A percentile compares a stretch with the other conserved stretches of the same genome.
Evolutionary conservation across 2,888 invertebrate species (phyloP).

Genomic region (Drosophila acutilabella): DNA sequence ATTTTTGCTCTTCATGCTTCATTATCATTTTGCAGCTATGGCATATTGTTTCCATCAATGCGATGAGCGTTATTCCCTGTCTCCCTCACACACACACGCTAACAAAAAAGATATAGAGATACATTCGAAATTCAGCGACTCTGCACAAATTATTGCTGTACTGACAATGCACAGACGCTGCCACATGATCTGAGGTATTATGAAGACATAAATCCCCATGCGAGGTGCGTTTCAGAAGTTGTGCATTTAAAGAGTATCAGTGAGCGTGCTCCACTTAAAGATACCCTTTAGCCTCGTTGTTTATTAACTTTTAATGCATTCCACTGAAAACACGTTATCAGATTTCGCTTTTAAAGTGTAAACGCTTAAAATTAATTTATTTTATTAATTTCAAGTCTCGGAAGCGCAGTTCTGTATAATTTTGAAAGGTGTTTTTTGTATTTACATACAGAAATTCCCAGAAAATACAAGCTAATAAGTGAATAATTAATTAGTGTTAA

Average conservation of each 20-base stretch:
- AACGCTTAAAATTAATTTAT: background rate
- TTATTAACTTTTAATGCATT: background rate
- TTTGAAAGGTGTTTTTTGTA: background rate
- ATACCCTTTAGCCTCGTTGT: too few species aligned
- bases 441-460: background rate
- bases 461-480: background rate
- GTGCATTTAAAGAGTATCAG: background rate
- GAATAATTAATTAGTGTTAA: slow-evolving; percentile 8
- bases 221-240: slow-evolving; percentile 6
- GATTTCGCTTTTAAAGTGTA: background rate
- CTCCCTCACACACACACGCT: background rate
- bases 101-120: slow-evolving; percentile 2
- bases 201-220: background rate
- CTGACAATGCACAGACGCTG: slow-evolving; percentile 35
- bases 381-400: background rate
- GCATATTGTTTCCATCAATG: slow-evolving; percentile 59
- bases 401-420: background rate
- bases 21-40: slow-evolving; percentile 41
- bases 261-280: too few species aligned
- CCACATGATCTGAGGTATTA: slow-evolving; percentile 17
- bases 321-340: background rate
- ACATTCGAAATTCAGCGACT: slow-evolving; percentile 16
- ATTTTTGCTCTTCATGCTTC: slow-evolving; percentile 43
- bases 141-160: slow-evolving; percentile 36
- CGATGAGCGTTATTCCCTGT: background rate